Evolutionary conservation across 2,888 invertebrate species (phyloP), one percentile per base, ranked within the genome.

Genomic region (Ephialtes manifestator): DNA sequence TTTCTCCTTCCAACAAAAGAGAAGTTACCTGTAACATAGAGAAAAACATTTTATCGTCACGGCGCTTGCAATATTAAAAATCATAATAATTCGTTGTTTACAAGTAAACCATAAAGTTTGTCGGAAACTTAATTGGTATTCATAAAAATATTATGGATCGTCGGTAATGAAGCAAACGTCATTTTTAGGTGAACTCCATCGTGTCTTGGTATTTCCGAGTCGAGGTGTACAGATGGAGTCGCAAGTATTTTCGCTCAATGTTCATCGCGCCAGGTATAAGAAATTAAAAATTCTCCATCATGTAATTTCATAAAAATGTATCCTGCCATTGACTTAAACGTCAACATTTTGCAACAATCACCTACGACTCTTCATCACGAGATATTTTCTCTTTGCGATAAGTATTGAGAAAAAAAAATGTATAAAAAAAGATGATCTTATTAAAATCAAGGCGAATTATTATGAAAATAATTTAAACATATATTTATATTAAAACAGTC

Each of bases 1-100:
- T 94, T 93, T 96, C 96, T 7, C 96, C 96, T 93, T 96, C 96
- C 88, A 97, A 94, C 87, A 97, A 94, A 83, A 96, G 94, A 88
- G 96, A 96, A 48, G 96, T 96, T 84, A 97, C 96, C 96, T 97
- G 94, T 60, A 94, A 93, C 84, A 87, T 58, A 3, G 5, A 11
- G 20, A 24, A 71, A 39, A 65, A 48, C 31, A 35, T 31, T 48
- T 28, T 20, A n/a, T 3, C 8, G 31, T 8, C 7, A 13, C n/a
- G 28, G 1, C 11, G 20, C 4, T 72, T 20, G 5, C 24, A 39
- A 7, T 8, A 24, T 55, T 13, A 72, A 24, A 18, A 24, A 39
- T 20, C 4, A 43, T 13, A 11, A 18, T 74, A 46, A 24, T 48
- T 67, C 4, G 1, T 43, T 24, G 1, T 2, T 46, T 7, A 28